Evolutionary conservation across 1,140 invertebrate genomes (phyloP).

Genomic region (Rhopalosiphum maidis): DNA sequence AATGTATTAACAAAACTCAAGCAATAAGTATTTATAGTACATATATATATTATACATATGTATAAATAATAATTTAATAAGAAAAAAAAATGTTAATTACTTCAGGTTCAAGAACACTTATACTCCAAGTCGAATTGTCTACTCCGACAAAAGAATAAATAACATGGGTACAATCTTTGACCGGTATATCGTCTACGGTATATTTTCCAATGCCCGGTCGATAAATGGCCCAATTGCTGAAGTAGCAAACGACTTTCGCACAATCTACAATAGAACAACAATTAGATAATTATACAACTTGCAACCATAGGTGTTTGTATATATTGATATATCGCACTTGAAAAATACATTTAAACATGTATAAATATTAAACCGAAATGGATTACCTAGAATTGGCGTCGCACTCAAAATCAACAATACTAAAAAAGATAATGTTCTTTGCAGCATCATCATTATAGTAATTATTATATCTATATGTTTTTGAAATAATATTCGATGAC

Average conservation of each 20-base stretch:
- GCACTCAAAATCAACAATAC: background rate
- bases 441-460: constrained; percentile 5
- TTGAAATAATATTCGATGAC: background rate
- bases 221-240: constrained; percentile 92
- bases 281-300: background rate
- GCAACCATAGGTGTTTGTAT: background rate
- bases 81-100: constrained; percentile 62
- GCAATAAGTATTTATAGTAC: background rate
- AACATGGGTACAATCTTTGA: constrained; percentile 82
- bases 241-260: constrained; percentile 81
- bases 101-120: constrained; percentile 81
- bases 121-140: constrained; percentile 76
- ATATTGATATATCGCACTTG: background rate
- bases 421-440: background rate
- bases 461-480: background rate
- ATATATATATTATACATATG: background rate
- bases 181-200: constrained; percentile 81
- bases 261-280: constrained; percentile 23
- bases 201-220: constrained; percentile 81
- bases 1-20: background rate
- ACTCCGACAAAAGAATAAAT: constrained; percentile 92
- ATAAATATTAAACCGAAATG: background rate
- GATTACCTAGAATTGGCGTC: background rate
- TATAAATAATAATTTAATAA: constrained; percentile 30
- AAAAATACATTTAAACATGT: background rate